Evolutionary conservation across 1,140 invertebrate genomes (phyloP), one percentile per base, ranked within the genome.

Genomic region (Trypoxylus dichotomus): DNA sequence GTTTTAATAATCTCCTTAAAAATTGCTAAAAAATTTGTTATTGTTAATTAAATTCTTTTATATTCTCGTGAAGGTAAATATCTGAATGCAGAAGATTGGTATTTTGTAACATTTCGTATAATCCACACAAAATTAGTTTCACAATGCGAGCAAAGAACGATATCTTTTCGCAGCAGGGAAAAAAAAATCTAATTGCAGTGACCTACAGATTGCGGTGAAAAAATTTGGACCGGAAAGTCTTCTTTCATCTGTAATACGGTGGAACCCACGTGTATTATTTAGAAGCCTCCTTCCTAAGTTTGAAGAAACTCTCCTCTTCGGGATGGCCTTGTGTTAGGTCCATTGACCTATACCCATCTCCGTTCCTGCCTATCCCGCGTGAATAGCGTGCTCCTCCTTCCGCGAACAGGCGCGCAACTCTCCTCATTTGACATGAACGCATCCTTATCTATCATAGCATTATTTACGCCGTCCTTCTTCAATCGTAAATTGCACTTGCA

Each of bases 261-360:
- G 15, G 47, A 19, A 54, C 47, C 47, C 47, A 54, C 47, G 47
- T 54, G 41, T 74, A 37, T 74, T 74, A 24, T 74, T 74, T 43
- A 43, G 29, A 74, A 37, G 15, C 29, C 15, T 19, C 47, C 19
- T 54, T 24, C 24, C 60, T 75, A 58, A 75, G 15, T 75, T 75
- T 27, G 74, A 75, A 75, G 25, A 75, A 21, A 74, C 60, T 41
- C 60, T 71, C 63, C 60, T 68, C 19, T 19, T 24, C 60, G 60
- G 43, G 47, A 60, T 78, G 77, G 71, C 77, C 77, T 78, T 78
- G 77, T 78, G 27, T 41, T 43, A 78, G 77, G 77, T 78, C 77
- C 77, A 78, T 78, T 75, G 77, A 78, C 77, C 77, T 78, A 41
- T 74, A 43, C 54, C 72, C 77, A 47, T 78, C 71, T 68, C 29